Percentiles rank a stretch among this genome's conserved stretches.
These are phyloP conservation scores for Nomada fucata DNA, from an alignment of 2,888 invertebrate species.

Conservation along the genomic window DNA sequence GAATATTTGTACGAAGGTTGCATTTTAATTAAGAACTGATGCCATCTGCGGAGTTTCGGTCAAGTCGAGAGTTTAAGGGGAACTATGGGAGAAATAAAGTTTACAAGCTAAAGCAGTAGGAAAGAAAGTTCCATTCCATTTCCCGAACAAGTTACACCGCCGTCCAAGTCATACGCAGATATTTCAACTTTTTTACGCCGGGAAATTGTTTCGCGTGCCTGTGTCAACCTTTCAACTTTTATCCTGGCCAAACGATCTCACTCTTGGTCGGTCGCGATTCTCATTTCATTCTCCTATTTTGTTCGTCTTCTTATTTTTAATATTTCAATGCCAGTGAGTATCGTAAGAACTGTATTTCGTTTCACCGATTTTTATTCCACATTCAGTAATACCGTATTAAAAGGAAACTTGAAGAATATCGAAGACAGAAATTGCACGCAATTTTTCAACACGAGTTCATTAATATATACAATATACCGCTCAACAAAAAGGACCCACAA, in stretches of 20 bases:
- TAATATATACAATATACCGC: background rate
- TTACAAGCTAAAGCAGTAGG: conserved; percentile 27
- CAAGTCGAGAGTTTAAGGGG: conserved; percentile 5
- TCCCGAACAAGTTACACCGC: conserved; percentile 24
- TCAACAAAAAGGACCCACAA: background rate
- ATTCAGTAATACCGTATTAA: too few relatives aligned
- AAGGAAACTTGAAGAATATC: too few relatives aligned
- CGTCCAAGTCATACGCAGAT: conserved; percentile 45
- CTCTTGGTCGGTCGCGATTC: background rate
- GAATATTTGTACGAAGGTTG: conserved; percentile 61
- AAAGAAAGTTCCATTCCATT: conserved; percentile 38
- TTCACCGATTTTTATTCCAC: too few relatives aligned
- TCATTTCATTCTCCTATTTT: background rate
- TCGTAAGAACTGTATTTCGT: too few relatives aligned
- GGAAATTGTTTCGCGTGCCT: conserved; percentile 30
- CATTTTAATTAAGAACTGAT: conserved; percentile 63
- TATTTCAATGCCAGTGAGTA: too few relatives aligned
- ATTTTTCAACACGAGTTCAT: too few relatives aligned
- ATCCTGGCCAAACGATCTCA: background rate
- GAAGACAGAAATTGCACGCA: too few relatives aligned
- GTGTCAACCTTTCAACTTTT: conserved; percentile 30
- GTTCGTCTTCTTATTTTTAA: too few relatives aligned
- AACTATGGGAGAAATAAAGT: conserved; percentile 31
- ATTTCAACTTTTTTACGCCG: conserved; percentile 22
- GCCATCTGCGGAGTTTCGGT: conserved; percentile 45